Evolutionary conservation across 2,797 vertebrate species (phyloP).

Genomic region (Hirundo rustica): DNA sequence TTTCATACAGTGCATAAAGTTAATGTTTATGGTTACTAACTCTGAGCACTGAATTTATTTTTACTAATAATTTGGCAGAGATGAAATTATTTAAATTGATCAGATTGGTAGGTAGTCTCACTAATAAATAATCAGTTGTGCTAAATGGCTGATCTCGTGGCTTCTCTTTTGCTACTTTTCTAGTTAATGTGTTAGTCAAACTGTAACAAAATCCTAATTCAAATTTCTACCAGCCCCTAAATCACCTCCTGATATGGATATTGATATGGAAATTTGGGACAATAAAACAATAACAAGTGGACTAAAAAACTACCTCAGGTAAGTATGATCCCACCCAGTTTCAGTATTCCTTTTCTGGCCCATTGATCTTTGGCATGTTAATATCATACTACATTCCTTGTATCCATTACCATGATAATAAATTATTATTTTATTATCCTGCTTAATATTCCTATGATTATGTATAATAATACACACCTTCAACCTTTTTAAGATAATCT

Average conservation of each 20-base stretch:
- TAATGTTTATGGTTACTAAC: not conserved
- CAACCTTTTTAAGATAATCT: not conserved
- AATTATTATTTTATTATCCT: not conserved
- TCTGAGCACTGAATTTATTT: not conserved
- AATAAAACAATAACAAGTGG: slow-evolving; percentile 97
- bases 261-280: slow-evolving; percentile 94
- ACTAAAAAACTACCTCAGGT: slow-evolving; percentile 99
- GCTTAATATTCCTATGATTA: not conserved
- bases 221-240: slow-evolving; percentile 82
- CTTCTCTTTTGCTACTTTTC: not conserved
- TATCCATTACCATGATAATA: not conserved
- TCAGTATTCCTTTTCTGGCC: not conserved
- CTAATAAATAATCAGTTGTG: not conserved
- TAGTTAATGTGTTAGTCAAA: not conserved
- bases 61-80: not conserved
- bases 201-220: slow-evolving; percentile 23
- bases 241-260: slow-evolving; percentile 89
- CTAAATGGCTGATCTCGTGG: not conserved
- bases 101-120: not conserved
- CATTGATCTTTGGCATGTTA: not conserved
- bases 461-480: not conserved
- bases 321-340: slow-evolving; percentile 31
- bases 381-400: not conserved
- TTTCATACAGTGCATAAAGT: not conserved
- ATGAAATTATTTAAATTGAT: not conserved